A percentile compares a stretch with the other conserved stretches of the same genome.
phyloP scores from a whole-genome alignment of 2,888 invertebrate genomes.

The Rapana venosa region DNA sequence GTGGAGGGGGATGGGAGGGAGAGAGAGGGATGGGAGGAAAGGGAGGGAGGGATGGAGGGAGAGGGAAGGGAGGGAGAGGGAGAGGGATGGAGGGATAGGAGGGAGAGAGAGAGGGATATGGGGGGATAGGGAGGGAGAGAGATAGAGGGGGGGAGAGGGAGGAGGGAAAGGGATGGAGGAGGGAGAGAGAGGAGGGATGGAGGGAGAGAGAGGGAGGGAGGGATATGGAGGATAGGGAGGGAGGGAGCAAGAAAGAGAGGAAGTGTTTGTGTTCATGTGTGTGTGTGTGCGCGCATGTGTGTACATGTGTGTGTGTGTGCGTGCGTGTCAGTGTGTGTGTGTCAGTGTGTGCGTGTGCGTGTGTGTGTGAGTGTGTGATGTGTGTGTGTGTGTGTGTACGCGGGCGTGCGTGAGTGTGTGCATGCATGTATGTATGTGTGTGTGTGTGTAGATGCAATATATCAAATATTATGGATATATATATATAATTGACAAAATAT shows the following conservation, averaged over 20 bases:
- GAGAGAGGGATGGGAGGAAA: neutral
- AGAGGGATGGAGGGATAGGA: neutral
- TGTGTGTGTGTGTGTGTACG: neutral
- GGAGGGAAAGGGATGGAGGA: no score
- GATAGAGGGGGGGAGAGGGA: no score
- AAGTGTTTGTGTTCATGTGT: neutral
- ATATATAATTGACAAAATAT: no score
- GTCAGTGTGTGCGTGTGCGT: neutral
- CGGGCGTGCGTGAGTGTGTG: neutral
- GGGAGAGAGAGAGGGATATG: neutral
- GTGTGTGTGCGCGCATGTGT: slow-evolving; percentile 60
- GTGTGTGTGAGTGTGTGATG: neutral
- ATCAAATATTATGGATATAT: no score
- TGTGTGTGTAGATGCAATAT: neutral
- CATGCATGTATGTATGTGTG: neutral
- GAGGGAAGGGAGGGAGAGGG: neutral
- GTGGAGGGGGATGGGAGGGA: no score
- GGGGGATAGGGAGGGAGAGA: neutral
- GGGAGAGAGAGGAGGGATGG: no score
- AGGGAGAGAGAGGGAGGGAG: no score
- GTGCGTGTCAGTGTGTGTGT: neutral
- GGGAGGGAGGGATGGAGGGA: neutral
- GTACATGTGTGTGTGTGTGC: neutral
- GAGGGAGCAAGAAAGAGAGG: no score
- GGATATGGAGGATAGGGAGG: no score